phyloP scores from a whole-genome alignment of 2,888 invertebrate species.

The Lasiommata megera region DNA sequence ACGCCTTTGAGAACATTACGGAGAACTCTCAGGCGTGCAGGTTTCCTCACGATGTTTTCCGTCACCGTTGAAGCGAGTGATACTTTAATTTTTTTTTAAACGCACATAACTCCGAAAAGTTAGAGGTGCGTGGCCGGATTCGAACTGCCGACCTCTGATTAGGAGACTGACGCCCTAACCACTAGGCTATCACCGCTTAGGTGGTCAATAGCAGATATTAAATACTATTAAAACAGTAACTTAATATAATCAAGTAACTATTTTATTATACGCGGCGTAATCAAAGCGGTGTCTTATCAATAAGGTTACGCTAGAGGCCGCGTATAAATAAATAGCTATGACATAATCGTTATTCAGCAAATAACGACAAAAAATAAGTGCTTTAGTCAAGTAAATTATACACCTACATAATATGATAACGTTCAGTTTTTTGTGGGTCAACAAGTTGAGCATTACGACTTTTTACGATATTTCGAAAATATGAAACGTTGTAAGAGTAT shows the following conservation, averaged over 20 bases:
- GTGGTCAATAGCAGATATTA: too few relatives aligned
- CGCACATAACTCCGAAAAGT: too few relatives aligned
- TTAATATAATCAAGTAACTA: conserved; percentile 17
- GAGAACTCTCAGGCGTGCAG: too few relatives aligned
- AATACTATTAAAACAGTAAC: conserved; percentile 26
- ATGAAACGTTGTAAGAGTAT: not conserved
- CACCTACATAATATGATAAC: too few relatives aligned
- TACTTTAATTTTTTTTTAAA: too few relatives aligned
- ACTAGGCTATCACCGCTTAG: too few relatives aligned
- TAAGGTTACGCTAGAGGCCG: conserved; percentile 29
- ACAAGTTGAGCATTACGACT: conserved; percentile 2
- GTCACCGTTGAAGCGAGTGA: too few relatives aligned
- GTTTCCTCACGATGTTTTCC: too few relatives aligned
- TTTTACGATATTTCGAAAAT: conserved; percentile 2
- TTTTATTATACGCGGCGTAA: conserved; percentile 15
- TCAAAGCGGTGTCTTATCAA: conserved; percentile 31
- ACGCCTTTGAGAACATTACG: too few relatives aligned
- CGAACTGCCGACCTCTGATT: too few relatives aligned
- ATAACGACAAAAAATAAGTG: conserved; percentile 1
- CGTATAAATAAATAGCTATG: conserved; percentile 19
- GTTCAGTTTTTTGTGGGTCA: conserved; percentile 23
- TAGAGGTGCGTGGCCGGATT: too few relatives aligned
- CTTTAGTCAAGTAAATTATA: not conserved
- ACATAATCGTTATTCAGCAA: conserved; percentile 26
- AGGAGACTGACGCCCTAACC: too few relatives aligned